Base-by-base conservation (phyloP, 2,797 vertebrate species). In the Sorex maritimensis region DNA sequence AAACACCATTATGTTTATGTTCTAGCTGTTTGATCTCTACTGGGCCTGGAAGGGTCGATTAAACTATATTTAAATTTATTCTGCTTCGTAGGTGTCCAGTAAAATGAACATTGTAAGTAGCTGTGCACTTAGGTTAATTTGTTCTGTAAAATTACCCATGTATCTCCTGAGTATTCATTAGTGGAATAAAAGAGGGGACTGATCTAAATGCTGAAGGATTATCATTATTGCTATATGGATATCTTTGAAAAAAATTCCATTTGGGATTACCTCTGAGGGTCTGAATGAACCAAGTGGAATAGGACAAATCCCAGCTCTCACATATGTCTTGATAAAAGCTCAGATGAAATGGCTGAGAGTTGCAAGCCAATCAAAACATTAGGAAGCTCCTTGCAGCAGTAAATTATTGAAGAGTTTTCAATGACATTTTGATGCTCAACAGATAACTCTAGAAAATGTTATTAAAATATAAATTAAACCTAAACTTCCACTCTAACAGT, bases 131-230 rank as follows among this genome's bases (percentile, higher is more conserved):
- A 98, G 97, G 98, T 98, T 98, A 98, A 98, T 98, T 98, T 98
- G 97, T 97, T 98, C 96, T 96, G 78, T 97, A 97, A 98, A 98
- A 97, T 97, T 97, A 92, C 94, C 86, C 95, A 85, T 89, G 95
- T 95, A 94, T 95, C 97, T 97, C 98, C 92, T 95, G 98, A 97
- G 98, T 97, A 98, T 98, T 98, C 97, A 98, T 98, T 98, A 98
- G 97, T 80, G 92, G 92, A 97, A 97, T 97, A 97, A 98, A 96
- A 96, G 90, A 96, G 91, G 96, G 81, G 95, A 96, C 89, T 96
- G 97, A 98, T 97, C 96, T 96, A 97, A 95, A 97, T 97, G 94
- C 96, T 98, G 94, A 98, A 97, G 94, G 92, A 97, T 98, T 98
- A 98, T 97, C 96, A 95, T 98, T 97, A 97, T 97, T 97, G 90